These are phyloP conservation scores for Dromiciops gliroides DNA, from an alignment of 2,113 vertebrate genomes.

Conservation along the genomic window DNA sequence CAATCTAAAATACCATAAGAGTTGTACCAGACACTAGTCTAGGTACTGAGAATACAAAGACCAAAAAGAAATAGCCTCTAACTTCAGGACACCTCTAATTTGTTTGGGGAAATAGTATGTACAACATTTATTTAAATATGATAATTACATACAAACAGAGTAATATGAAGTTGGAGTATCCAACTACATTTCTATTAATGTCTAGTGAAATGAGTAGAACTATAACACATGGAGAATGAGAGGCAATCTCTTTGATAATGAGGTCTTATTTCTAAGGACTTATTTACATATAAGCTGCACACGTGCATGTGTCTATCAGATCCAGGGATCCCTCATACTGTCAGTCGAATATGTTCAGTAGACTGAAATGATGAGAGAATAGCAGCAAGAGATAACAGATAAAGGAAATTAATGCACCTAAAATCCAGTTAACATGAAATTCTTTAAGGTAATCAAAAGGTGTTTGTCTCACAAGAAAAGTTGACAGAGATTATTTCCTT, in stretches of 20 bases:
- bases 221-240: background rate
- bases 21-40: background rate
- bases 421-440: background rate
- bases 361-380: constrained; percentile 9
- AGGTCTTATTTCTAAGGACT: constrained; percentile 25
- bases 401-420: background rate
- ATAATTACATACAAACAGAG: background rate
- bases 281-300: constrained; percentile 3
- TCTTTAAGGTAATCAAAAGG: background rate
- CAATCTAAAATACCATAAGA: no score
- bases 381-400: background rate
- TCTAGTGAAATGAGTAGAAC: background rate
- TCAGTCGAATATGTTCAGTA: background rate
- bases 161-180: background rate
- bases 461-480: background rate
- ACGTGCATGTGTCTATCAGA: background rate
- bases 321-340: constrained; percentile 26
- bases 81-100: background rate
- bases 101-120: background rate
- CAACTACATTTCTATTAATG: background rate
- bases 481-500: background rate
- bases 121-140: background rate
- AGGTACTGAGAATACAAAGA: background rate
- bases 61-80: background rate
- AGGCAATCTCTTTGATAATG: background rate